phyloP scores from a whole-genome alignment of 2,888 invertebrate genomes.

The Poecilus cupreus region DNA sequence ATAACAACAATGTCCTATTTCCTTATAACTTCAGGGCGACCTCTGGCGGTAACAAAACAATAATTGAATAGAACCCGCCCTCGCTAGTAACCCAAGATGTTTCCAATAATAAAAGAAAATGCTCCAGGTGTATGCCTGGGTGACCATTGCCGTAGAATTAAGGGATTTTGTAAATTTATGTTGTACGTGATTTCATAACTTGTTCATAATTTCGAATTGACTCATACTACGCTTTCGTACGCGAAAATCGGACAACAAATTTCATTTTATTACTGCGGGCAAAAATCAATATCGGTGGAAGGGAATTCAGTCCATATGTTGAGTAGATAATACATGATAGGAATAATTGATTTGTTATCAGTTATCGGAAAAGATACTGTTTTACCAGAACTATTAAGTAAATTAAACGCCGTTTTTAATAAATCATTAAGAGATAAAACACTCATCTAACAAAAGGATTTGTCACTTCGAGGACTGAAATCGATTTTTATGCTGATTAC shows the following conservation, averaged over 20 bases:
- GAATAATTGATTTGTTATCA: constrained; percentile 10
- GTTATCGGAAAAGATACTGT: background rate
- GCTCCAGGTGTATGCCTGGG: constrained; percentile 1
- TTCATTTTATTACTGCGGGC: background rate
- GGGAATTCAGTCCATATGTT: constrained; percentile 22
- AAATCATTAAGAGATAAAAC: no score
- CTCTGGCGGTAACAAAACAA: no score
- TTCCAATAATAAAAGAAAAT: constrained; percentile 12
- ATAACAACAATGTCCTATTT: no score
- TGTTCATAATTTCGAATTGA: background rate
- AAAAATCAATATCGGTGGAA: background rate
- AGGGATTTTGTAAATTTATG: background rate
- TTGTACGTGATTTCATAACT: constrained; percentile 9
- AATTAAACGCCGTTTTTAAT: background rate
- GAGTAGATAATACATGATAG: background rate
- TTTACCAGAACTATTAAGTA: background rate
- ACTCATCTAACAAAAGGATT: no score
- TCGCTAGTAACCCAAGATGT: background rate
- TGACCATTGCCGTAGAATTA: background rate
- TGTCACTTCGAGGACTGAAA: no score
- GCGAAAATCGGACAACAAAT: background rate
- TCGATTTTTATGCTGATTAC: no score
- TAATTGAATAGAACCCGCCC: constrained; percentile 1
- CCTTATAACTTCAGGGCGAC: no score
- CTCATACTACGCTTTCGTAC: background rate